Percentiles rank a stretch among this genome's conserved stretches.
Conservation (phyloP, 2,113 vertebrate genomes). For the Aegithalos caudatus region DNA sequence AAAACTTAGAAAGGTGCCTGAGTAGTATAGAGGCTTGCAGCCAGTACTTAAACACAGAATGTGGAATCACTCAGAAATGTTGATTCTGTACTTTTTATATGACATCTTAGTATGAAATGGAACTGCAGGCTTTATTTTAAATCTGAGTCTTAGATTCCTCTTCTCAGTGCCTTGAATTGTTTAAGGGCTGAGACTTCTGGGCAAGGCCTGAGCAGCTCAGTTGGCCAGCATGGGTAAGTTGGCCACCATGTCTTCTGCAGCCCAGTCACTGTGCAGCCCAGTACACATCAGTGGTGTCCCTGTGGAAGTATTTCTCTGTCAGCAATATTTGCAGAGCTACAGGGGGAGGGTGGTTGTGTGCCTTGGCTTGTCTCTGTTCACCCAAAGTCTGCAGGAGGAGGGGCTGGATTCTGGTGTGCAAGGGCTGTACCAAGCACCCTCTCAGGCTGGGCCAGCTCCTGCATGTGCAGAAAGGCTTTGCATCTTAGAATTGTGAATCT, state of each 20-base stretch:
- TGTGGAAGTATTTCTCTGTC: not conserved
- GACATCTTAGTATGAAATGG: not conserved
- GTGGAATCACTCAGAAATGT: not conserved
- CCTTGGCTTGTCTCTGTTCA: not conserved
- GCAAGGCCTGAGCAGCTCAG: not conserved
- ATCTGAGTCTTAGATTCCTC: not conserved
- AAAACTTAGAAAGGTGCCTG: not conserved
- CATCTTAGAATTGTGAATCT: not conserved
- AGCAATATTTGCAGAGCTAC: not conserved
- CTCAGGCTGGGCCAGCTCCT: not conserved
- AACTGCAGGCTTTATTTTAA: not conserved
- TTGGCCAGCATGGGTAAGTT: not conserved
- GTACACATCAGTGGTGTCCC: not conserved
- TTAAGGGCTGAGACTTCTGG: not conserved
- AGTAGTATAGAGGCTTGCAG: not conserved
- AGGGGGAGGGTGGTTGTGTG: not conserved
- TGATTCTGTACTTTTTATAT: not conserved
- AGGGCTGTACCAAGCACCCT: rapidly evolving
- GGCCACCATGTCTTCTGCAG: not conserved
- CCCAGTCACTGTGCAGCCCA: not conserved
- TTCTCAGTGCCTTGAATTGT: not conserved
- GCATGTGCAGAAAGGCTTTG: not conserved
- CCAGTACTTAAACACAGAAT: not conserved
- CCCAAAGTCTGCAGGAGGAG: not conserved
- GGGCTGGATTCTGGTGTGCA: not conserved